Conservation (phyloP, 2,888 invertebrate species). For the Xestia sexstrigata region DNA sequence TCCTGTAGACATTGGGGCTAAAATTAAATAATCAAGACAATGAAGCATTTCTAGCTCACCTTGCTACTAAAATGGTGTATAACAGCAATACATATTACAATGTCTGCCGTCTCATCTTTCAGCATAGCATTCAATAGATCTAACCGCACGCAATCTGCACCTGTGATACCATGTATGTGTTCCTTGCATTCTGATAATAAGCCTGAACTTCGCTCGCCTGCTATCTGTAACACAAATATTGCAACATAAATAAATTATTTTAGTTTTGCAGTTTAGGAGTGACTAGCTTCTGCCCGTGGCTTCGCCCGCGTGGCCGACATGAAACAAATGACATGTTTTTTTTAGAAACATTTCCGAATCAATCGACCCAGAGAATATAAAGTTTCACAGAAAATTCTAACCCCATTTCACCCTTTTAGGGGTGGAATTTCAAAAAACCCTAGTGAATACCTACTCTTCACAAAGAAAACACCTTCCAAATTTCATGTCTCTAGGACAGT, state of each 20-base stretch:
- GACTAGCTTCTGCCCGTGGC: too few species aligned
- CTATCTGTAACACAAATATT: conserved; percentile 90
- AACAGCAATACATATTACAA: conserved; percentile 98
- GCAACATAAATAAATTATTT: background rate
- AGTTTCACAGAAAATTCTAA: too few species aligned
- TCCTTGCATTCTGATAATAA: conserved; percentile 78
- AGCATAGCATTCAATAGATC: conserved; percentile 95
- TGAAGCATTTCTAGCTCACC: conserved; percentile 79
- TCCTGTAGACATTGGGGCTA: background rate
- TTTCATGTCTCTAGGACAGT: too few species aligned
- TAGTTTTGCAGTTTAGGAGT: background rate
- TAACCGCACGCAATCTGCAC: conserved; percentile 93
- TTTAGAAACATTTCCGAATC: too few species aligned
- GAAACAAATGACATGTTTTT: too few species aligned
- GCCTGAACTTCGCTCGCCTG: conserved; percentile 91
- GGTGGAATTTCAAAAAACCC: too few species aligned
- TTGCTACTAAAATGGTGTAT: conserved; percentile 97
- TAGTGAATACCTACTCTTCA: too few species aligned
- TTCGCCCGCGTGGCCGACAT: too few species aligned
- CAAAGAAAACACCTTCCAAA: too few species aligned
- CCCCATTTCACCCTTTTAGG: too few species aligned
- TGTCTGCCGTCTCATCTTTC: conserved; percentile 93
- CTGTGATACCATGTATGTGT: conserved; percentile 67
- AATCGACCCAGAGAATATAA: too few species aligned
- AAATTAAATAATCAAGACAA: background rate